A percentile compares a stretch with the other conserved stretches of the same genome.
These are phyloP conservation scores for Passer domesticus DNA, from an alignment of 2,113 vertebrate species.

Conservation along the genomic window DNA sequence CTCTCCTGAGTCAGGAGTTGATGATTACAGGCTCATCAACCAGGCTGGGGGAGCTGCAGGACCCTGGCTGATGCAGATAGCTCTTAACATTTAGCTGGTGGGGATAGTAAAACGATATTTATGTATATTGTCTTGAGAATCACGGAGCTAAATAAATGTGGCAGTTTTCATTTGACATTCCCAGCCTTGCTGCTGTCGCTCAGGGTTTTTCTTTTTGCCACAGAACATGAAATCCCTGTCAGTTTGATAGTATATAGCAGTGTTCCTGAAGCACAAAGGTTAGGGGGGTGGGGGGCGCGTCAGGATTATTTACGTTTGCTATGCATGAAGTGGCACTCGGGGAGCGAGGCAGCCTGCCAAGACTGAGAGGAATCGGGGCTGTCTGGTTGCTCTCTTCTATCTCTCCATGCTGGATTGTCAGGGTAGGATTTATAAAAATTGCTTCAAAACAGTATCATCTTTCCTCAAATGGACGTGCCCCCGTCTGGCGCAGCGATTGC, in stretches of 20 bases:
- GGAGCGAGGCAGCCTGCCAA: constrained; percentile 10
- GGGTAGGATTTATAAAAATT: constrained; percentile 41
- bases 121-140: constrained; percentile 30
- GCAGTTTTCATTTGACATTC: constrained; percentile 46
- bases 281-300: neutral
- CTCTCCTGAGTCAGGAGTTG: neutral
- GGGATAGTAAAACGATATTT: constrained; percentile 23
- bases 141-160: constrained; percentile 39
- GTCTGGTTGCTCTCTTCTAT: neutral
- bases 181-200: constrained; percentile 51
- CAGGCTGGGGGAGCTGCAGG: neutral
- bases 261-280: constrained; percentile 30
- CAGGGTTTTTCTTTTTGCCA: constrained; percentile 43
- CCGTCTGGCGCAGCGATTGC: neutral
- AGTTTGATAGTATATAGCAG: constrained; percentile 14
- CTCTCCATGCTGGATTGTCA: constrained; percentile 40
- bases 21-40: neutral
- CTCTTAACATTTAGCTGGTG: neutral
- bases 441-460: constrained; percentile 46
- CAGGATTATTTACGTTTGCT: constrained; percentile 27
- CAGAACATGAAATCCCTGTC: constrained; percentile 51
- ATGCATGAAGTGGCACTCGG: constrained; percentile 5
- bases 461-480: constrained; percentile 32
- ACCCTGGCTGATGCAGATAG: constrained; percentile 3
- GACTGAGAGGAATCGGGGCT: neutral